Percentiles rank a stretch among this genome's conserved stretches.
Evolutionary conservation across 2,797 vertebrate species (phyloP).

Genomic region (Molossus molossus): DNA sequence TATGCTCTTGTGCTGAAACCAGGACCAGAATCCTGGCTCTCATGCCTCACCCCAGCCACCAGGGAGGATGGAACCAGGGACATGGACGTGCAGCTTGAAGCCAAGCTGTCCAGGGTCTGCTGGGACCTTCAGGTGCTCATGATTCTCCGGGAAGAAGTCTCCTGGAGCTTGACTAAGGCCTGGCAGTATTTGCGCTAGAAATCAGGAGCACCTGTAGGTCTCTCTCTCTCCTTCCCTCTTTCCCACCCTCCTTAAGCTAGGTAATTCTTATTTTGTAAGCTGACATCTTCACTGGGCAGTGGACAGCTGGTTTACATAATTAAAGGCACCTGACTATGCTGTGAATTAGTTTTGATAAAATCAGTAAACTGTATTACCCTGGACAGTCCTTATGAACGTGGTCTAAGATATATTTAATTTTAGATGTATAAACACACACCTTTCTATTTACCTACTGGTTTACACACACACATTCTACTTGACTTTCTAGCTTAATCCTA

Average conservation of each 20-base stretch:
- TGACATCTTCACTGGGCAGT: background rate
- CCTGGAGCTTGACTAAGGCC: background rate
- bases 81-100: background rate
- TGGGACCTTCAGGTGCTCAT: background rate
- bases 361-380: background rate
- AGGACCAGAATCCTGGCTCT: background rate
- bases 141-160: background rate
- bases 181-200: background rate
- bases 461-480: background rate
- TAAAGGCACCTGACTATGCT: background rate
- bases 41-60: rapidly evolving
- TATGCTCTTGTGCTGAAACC: background rate
- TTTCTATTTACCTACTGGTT: background rate
- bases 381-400: background rate
- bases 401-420: background rate
- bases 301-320: background rate
- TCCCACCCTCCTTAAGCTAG: background rate
- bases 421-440: background rate
- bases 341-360: slow-evolving; percentile 64
- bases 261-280: background rate
- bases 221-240: too few species aligned
- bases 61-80: too few species aligned
- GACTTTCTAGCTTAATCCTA: slow-evolving; percentile 29
- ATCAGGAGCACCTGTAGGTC: background rate
- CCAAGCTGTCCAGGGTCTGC: background rate